These are phyloP conservation scores for Chelmon rostratus DNA, from an alignment of 2,797 vertebrate genomes.

Conservation along the genomic window DNA sequence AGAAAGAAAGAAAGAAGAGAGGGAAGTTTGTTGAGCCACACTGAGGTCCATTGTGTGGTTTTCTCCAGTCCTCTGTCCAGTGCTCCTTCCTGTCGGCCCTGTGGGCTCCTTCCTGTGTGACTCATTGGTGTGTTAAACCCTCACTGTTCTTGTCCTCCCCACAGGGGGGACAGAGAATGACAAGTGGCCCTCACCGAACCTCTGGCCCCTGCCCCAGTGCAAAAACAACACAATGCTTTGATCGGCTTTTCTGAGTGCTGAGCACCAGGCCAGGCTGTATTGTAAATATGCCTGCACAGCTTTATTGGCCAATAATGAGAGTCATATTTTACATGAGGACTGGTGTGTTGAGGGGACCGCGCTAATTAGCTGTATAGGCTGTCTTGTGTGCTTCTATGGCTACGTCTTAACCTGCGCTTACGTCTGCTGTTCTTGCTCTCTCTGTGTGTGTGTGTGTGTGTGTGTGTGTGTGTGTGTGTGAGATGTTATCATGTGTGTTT, in stretches of 20 bases:
- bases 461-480: slow-evolving; percentile 25
- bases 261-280: slow-evolving; percentile 52
- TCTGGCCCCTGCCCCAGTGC: slow-evolving; percentile 45
- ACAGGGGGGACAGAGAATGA: slow-evolving; percentile 53
- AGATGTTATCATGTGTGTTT: neutral
- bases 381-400: slow-evolving; percentile 49
- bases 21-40: slow-evolving; percentile 67
- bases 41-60: slow-evolving; percentile 74
- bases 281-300: slow-evolving; percentile 76
- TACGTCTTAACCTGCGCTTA: slow-evolving; percentile 60
- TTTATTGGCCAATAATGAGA: slow-evolving; percentile 77
- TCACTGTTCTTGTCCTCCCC: slow-evolving; percentile 56
- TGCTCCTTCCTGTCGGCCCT: slow-evolving; percentile 70
- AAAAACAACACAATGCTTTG: slow-evolving; percentile 68
- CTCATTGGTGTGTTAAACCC: slow-evolving; percentile 63
- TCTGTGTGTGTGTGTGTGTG: slow-evolving; percentile 24
- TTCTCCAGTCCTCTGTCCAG: slow-evolving; percentile 59
- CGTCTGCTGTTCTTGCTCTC: slow-evolving; percentile 51
- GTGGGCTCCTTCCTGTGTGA: slow-evolving; percentile 77
- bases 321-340: slow-evolving; percentile 75
- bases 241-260: slow-evolving; percentile 50
- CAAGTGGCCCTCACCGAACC: slow-evolving; percentile 66
- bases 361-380: slow-evolving; percentile 73
- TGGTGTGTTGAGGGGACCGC: slow-evolving; percentile 58
- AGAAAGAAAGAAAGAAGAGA: slow-evolving; percentile 48